Conservation (phyloP, 2,888 invertebrate genomes). For the Lepas anatifera region DNA sequence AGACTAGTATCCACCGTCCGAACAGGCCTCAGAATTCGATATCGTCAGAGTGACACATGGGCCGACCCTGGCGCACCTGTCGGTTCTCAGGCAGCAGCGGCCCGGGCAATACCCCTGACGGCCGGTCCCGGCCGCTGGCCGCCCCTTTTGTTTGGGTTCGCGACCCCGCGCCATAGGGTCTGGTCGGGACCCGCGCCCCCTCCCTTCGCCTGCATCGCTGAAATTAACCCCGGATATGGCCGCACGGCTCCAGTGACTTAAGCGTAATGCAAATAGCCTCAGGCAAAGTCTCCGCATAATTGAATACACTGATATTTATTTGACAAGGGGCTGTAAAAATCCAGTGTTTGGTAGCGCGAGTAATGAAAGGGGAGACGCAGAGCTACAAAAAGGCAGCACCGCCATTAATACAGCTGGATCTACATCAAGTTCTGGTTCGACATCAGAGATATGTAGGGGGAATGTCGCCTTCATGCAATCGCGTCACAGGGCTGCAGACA, state of each 20-base stretch:
- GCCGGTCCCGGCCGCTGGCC: background rate
- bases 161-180: background rate
- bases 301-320: conserved; percentile 7
- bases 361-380: background rate
- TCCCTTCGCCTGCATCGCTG: background rate
- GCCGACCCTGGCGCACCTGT: no score
- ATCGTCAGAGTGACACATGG: no score
- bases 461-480: background rate
- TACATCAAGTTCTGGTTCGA: no score
- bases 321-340: conserved; percentile 3
- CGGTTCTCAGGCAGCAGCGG: background rate
- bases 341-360: background rate
- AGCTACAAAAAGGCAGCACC: no score
- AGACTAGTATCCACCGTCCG: no score
- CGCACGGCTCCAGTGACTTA: background rate
- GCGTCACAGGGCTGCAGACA: background rate
- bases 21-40: no score
- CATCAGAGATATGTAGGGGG: background rate
- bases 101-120: background rate
- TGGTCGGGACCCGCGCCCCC: background rate
- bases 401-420: no score
- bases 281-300: background rate
- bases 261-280: background rate
- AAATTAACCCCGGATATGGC: conserved; percentile 11
- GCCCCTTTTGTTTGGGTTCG: background rate